Base-by-base conservation (phyloP, 2,113 vertebrate genomes). In the Cyanistes caeruleus region DNA sequence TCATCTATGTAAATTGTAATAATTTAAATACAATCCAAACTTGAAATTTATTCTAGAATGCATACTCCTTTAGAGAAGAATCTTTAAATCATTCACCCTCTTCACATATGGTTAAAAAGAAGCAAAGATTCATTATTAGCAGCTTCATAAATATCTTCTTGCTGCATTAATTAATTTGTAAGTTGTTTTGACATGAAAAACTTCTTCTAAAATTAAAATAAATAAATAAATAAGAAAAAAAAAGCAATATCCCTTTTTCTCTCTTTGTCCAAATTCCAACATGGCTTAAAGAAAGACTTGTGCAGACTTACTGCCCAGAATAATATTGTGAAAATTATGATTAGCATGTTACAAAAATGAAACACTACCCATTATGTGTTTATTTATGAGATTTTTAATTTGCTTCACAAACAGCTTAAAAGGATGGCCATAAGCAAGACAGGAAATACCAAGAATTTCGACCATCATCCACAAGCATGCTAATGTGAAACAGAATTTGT, bases 401-500 rank as follows among this genome's bases (percentile, higher is more conserved):
- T 74, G 31, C 35, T 94, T 90, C 84, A 84, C 19, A 76, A 91
- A n/a, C 16, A 87, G 62, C 16, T 87, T 76, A 83, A 76, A 80
- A 87, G 49, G 56, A 58, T 82, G 60, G 83, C 63, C 79, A 88
- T 39, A 90, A 74, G 48, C 72, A 96, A 94, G 87, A 44, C 76
- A 97, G 90, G 93, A 97, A 97, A 97, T 96, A 76, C 85, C 83
- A 93, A 76, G 88, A 79, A 92, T 58, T 7, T 63, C 0, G 0
- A 82, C 67, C 52, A 86, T 63, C 62, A 70, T 90, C 43, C 85
- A 69, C 48, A 72, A 90, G 74, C 75, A 89, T 65, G 59, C 14
- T 95, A 96, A 97, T 92, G 39, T 63, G 83, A 90, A 96, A 96
- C 93, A 93, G 85, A 93, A 82, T 87, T 87, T 82, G 33, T 65